Evolutionary conservation across 2,113 vertebrate genomes (phyloP).

Genomic region (Laticauda colubrina): DNA sequence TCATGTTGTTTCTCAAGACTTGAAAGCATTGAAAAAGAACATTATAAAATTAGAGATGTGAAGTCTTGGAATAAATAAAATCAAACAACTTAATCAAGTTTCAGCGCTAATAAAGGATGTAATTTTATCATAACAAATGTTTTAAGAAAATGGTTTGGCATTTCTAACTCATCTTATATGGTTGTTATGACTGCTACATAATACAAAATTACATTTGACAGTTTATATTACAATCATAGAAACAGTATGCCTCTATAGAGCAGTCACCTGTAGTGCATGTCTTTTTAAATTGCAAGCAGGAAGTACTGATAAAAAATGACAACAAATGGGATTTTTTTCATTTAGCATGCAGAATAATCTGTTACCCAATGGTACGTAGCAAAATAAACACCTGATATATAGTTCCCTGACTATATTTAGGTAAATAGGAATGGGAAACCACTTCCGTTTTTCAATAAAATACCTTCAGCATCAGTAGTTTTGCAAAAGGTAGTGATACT

Average conservation of each 20-base stretch:
- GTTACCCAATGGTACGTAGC: slow-evolving; percentile 43
- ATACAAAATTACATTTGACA: neutral
- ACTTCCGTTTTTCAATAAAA: neutral
- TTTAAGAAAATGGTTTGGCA: neutral
- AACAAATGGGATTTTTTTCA: slow-evolving; percentile 60
- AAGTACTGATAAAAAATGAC: slow-evolving; percentile 62
- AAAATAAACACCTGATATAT: slow-evolving; percentile 39
- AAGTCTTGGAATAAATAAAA: neutral
- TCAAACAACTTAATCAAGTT: neutral
- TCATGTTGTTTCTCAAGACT: neutral
- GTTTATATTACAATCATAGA: fast-evolving
- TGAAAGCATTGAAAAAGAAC: neutral
- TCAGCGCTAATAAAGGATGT: neutral
- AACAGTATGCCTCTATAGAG: slow-evolving; percentile 9
- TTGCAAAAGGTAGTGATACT: neutral
- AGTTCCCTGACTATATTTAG: slow-evolving; percentile 45
- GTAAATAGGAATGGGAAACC: slow-evolving; percentile 21
- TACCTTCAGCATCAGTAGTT: neutral
- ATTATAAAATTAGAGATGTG: neutral
- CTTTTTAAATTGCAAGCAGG: slow-evolving; percentile 55
- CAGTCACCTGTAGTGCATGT: slow-evolving; percentile 36
- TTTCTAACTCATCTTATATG: neutral
- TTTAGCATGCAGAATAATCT: slow-evolving; percentile 53
- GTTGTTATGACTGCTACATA: slow-evolving; percentile 9
- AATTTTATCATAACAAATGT: neutral